Percentiles rank a stretch among this genome's conserved stretches.
These are phyloP conservation scores for Burhinus bistriatus DNA, from an alignment of 2,113 vertebrate species.

Conservation along the genomic window DNA sequence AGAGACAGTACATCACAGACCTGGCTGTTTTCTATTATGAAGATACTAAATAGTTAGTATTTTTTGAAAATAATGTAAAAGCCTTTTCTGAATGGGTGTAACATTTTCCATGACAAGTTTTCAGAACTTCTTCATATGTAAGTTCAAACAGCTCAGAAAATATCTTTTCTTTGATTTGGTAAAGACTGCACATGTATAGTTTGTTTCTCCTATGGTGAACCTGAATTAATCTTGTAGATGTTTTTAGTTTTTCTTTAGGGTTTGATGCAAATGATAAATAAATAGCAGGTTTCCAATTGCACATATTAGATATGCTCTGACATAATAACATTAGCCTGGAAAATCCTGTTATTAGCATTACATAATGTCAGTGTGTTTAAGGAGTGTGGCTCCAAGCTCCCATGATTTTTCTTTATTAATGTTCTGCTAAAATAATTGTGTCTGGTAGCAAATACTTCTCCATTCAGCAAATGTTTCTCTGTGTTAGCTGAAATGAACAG, in stretches of 20 bases:
- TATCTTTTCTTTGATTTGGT: neutral
- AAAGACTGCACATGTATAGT: neutral
- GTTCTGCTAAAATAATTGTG: neutral
- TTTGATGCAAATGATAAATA: neutral
- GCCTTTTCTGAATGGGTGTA: neutral
- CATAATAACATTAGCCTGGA: neutral
- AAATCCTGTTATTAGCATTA: conserved; percentile 11
- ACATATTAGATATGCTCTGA: neutral
- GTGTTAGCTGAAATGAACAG: neutral
- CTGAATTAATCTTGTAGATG: neutral
- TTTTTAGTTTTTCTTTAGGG: neutral
- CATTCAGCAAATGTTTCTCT: neutral
- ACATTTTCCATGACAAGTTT: neutral
- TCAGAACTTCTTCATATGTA: neutral
- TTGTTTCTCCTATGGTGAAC: neutral
- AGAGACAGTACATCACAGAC: neutral
- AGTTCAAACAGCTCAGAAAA: neutral
- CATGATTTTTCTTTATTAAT: neutral
- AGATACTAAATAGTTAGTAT: neutral
- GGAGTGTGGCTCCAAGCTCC: neutral
- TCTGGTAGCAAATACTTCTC: neutral
- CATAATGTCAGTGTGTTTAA: neutral
- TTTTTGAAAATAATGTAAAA: neutral
- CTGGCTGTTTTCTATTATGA: neutral
- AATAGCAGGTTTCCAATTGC: neutral